Percentiles rank a stretch among this genome's conserved stretches.
Evolutionary conservation across 2,888 invertebrate species (phyloP).

Genomic region (Leucania comma): DNA sequence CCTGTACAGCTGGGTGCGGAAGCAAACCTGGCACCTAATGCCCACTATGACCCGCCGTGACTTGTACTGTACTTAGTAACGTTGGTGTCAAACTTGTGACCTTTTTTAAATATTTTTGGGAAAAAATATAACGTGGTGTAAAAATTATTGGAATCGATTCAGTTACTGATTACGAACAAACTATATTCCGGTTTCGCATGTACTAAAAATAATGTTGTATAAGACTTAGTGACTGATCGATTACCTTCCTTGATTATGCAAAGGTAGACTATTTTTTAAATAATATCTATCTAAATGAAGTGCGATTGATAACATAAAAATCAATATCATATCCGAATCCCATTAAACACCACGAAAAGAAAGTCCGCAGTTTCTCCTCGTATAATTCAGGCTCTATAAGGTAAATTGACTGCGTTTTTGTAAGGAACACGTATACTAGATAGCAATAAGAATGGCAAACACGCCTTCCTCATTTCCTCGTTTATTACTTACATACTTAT

Average conservation of each 20-base stretch:
- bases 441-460: slow-evolving; percentile 34
- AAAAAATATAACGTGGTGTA: too few relatives aligned
- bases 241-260: not conserved
- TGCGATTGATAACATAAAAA: slow-evolving; percentile 8
- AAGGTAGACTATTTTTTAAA: not conserved
- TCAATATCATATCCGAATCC: slow-evolving; percentile 14
- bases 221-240: not conserved
- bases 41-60: too few relatives aligned
- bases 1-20: too few relatives aligned
- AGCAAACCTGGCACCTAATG: too few relatives aligned
- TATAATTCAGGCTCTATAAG: slow-evolving; percentile 33
- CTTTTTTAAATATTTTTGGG: too few relatives aligned
- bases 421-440: slow-evolving; percentile 54
- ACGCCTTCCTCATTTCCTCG: slow-evolving; percentile 45
- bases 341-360: slow-evolving; percentile 28
- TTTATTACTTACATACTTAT: slow-evolving; percentile 56
- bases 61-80: too few relatives aligned
- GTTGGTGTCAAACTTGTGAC: too few relatives aligned
- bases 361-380: slow-evolving; percentile 39
- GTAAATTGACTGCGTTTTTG: slow-evolving; percentile 59
- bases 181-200: too few relatives aligned
- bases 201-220: too few relatives aligned
- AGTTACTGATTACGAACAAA: too few relatives aligned
- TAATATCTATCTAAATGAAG: slow-evolving; percentile 12
- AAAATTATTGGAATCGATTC: too few relatives aligned